phyloP scores from a whole-genome alignment of 2,888 invertebrate species.

The Byasa hedistus region DNA sequence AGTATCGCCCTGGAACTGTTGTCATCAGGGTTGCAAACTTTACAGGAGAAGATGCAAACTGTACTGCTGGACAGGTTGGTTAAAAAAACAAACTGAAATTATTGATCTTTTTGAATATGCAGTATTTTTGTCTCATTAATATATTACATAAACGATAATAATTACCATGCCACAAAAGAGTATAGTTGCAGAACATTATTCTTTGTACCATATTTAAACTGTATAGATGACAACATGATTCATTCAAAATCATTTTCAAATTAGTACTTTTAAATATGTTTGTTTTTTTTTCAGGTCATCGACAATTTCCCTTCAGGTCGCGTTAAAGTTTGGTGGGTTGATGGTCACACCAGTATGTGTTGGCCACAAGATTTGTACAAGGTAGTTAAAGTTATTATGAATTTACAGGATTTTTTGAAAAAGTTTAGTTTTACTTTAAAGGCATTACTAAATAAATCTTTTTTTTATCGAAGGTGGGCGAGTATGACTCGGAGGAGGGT shows the following conservation, averaged over 20 bases:
- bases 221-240: no score
- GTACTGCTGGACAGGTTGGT: constrained; percentile 90
- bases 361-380: constrained; percentile 96
- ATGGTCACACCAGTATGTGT: constrained; percentile 90
- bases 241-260: no score
- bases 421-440: constrained; percentile 14
- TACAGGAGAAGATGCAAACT: constrained; percentile 84
- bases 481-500: constrained; percentile 88
- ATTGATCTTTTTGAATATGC: no score
- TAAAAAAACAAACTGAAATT: neutral
- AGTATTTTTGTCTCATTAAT: no score
- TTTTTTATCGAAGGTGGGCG: constrained; percentile 74
- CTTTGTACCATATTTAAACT: no score
- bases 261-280: neutral
- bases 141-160: no score
- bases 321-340: constrained; percentile 96
- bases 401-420: neutral
- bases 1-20: constrained; percentile 94
- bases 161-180: no score
- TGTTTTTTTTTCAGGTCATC: constrained; percentile 71
- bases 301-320: constrained; percentile 93
- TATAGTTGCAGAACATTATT: no score
- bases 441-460: neutral
- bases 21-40: constrained; percentile 92
- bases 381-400: constrained; percentile 46